Evolutionary conservation across 2,797 vertebrate species (phyloP).

Genomic region (Tamandua tetradactyla): DNA sequence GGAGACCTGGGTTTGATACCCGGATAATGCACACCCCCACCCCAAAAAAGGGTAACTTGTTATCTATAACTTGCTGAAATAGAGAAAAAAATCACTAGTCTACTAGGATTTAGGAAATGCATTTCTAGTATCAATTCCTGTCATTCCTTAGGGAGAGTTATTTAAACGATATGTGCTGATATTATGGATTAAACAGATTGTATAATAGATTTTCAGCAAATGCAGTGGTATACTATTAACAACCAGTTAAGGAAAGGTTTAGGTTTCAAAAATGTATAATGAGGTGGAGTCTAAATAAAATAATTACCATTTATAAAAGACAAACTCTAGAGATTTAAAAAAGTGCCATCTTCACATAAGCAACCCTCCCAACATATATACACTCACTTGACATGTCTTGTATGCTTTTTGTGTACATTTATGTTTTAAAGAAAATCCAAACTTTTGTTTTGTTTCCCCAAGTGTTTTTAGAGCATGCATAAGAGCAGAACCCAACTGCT

Average conservation of each 20-base stretch:
- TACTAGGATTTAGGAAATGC: slow-evolving; percentile 10
- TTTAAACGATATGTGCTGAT: not conserved
- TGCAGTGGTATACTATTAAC: not conserved
- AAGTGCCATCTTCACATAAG: not conserved
- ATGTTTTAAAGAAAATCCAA: slow-evolving; percentile 11
- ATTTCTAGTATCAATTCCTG: not conserved
- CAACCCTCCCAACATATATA: not conserved
- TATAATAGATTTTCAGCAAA: slow-evolving; percentile 24
- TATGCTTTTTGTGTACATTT: not conserved
- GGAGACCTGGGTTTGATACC: no score
- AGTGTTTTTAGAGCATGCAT: not conserved
- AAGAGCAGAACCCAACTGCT: not conserved
- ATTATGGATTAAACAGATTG: not conserved
- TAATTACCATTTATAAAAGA: not conserved
- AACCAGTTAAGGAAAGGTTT: slow-evolving; percentile 22
- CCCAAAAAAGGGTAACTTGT: not conserved
- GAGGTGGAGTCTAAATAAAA: not conserved
- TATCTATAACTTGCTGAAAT: not conserved
- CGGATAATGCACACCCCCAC: no score
- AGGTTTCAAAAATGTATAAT: slow-evolving; percentile 3
- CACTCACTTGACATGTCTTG: not conserved
- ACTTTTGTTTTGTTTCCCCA: slow-evolving; percentile 44
- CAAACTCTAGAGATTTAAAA: not conserved
- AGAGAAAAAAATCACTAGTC: slow-evolving; percentile 15
- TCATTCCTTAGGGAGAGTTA: not conserved